Percentiles rank a stretch among this genome's conserved stretches.
These are phyloP conservation scores for Andrena hattorfiana DNA, from an alignment of 2,888 invertebrate species.

Conservation along the genomic window DNA sequence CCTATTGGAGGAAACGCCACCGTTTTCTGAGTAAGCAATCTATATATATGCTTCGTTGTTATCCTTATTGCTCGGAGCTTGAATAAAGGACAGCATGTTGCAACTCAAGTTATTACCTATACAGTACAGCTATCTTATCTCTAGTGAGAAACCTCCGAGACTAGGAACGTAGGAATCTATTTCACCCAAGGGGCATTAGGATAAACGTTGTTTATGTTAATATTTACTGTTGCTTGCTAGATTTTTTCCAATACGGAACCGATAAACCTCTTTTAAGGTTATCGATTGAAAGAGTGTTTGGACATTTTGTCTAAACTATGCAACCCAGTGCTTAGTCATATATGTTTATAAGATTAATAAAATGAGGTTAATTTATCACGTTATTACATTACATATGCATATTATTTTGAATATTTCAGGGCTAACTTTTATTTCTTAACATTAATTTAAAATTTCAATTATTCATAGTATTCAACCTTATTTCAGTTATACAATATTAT, in stretches of 20 bases:
- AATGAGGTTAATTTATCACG: too few species aligned
- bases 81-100: slow-evolving; percentile 47
- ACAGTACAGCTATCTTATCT: slow-evolving; percentile 34
- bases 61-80: slow-evolving; percentile 39
- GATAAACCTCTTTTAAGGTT: too few species aligned
- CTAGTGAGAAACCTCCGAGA: slow-evolving; percentile 20
- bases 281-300: neutral
- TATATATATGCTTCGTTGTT: slow-evolving; percentile 31
- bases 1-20: slow-evolving; percentile 11
- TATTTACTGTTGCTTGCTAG: slow-evolving; percentile 3
- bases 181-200: slow-evolving; percentile 1
- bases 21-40: slow-evolving; percentile 19
- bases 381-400: too few species aligned
- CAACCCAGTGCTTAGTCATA: too few species aligned
- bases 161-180: slow-evolving; percentile 29
- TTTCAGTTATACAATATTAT: too few species aligned
- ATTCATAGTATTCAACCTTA: too few species aligned
- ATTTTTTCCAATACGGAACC: neutral
- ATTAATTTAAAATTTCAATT: too few species aligned
- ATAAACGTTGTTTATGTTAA: slow-evolving; percentile 25
- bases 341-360: too few species aligned
- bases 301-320: too few species aligned
- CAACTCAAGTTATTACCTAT: slow-evolving; percentile 41
- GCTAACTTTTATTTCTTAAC: too few species aligned
- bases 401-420: too few species aligned